A percentile compares a stretch with the other conserved stretches of the same genome.
Conservation (phyloP, 2,113 vertebrate genomes). For the Alligator mississippiensis region DNA sequence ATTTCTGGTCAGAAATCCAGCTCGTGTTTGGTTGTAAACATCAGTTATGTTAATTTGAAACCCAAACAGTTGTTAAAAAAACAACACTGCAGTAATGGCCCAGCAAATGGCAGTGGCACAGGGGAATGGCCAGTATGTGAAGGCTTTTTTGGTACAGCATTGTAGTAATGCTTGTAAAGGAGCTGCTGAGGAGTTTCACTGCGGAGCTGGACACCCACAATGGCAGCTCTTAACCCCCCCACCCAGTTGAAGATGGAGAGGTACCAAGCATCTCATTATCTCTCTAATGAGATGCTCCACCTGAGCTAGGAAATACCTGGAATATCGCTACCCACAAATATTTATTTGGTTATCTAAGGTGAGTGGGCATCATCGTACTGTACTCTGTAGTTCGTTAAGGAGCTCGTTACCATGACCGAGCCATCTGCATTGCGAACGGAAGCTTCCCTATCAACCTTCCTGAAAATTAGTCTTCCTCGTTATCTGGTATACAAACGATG, state of each 20-base stretch:
- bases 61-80: rapidly evolving
- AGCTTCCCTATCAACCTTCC: slow-evolving; percentile 60
- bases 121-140: not conserved
- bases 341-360: not conserved
- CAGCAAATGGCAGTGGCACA: not conserved
- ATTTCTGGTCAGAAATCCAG: not conserved
- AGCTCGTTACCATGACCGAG: slow-evolving; percentile 24
- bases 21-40: not conserved
- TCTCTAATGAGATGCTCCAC: too few relatives aligned
- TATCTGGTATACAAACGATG: slow-evolving; percentile 2
- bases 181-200: not conserved
- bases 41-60: not conserved
- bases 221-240: not conserved
- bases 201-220: not conserved
- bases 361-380: not conserved
- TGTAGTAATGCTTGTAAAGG: not conserved
- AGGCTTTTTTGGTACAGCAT: not conserved
- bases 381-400: not conserved
- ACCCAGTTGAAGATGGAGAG: not conserved
- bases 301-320: not conserved
- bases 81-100: not conserved
- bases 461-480: slow-evolving; percentile 60
- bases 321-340: not conserved
- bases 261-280: not conserved
- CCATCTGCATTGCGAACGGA: slow-evolving; percentile 25